phyloP scores from a whole-genome alignment of 2,797 vertebrate genomes.

The Hoplostethus atlanticus region DNA sequence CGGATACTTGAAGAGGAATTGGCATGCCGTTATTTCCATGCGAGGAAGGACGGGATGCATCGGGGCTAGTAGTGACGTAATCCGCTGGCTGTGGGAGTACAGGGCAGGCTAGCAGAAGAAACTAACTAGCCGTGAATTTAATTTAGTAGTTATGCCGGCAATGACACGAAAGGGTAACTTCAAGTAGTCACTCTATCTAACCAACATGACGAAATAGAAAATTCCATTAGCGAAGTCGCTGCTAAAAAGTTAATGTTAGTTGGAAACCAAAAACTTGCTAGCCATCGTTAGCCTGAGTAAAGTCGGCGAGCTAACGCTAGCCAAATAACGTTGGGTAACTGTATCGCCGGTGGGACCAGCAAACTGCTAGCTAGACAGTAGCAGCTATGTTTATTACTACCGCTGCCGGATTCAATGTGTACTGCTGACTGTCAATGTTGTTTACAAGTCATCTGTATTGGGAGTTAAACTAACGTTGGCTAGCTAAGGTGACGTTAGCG shows the following conservation, averaged over 20 bases:
- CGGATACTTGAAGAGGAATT: background rate
- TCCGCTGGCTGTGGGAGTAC: background rate
- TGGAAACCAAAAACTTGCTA: constrained; percentile 24
- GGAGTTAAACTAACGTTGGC: constrained; percentile 37
- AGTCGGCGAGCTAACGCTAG: constrained; percentile 47
- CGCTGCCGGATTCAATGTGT: background rate
- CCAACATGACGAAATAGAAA: background rate
- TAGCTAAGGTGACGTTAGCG: constrained; percentile 58
- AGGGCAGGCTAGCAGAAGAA: constrained; percentile 17
- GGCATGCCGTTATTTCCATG: background rate
- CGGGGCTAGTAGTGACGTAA: constrained; percentile 54
- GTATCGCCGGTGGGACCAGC: background rate
- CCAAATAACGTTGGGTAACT: constrained; percentile 30
- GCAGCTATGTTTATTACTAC: background rate
- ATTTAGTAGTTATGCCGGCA: background rate
- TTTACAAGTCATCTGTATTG: background rate
- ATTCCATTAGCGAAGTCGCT: background rate
- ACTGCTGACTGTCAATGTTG: background rate
- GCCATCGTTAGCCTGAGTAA: constrained; percentile 1
- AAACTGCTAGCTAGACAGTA: background rate
- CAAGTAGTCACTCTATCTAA: background rate
- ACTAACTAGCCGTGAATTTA: constrained; percentile 23
- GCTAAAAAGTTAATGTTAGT: background rate
- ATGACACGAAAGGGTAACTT: background rate
- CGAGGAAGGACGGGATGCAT: background rate